Percentiles rank a stretch among this genome's conserved stretches.
phyloP scores from a whole-genome alignment of 2,113 vertebrate species.

The Trochalopteron elliotii region DNA sequence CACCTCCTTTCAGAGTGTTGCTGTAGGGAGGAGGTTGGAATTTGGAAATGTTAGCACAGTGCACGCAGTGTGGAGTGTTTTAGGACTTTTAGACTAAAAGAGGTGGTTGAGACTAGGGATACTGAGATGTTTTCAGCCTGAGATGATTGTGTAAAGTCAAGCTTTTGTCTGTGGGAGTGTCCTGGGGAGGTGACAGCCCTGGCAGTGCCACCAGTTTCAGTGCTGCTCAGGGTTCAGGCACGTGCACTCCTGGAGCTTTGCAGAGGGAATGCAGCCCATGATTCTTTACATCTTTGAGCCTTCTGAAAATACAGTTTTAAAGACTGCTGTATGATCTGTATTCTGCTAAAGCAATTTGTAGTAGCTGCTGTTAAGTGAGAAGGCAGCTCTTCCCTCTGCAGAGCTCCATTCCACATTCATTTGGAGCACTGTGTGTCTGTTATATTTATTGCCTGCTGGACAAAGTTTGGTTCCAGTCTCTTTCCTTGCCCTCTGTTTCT shows the following conservation, averaged over 20 bases:
- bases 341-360: background rate
- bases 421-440: background rate
- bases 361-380: constrained; percentile 27
- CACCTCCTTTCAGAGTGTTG: background rate
- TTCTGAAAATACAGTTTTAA: background rate
- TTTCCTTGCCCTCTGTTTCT: background rate
- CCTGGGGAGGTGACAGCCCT: background rate
- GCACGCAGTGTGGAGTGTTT: rapidly evolving
- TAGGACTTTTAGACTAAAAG: background rate
- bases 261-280: background rate
- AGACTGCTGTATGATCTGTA: background rate
- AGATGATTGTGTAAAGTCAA: background rate
- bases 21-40: background rate
- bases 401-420: constrained; percentile 7
- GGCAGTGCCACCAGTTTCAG: background rate
- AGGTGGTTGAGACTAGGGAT: background rate
- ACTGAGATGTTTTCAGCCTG: background rate
- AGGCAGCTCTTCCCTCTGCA: background rate
- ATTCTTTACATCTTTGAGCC: background rate
- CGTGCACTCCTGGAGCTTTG: background rate
- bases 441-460: background rate
- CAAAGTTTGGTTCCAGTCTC: background rate
- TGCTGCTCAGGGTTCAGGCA: background rate
- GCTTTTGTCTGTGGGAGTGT: background rate
- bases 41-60: background rate